phyloP scores from a whole-genome alignment of 2,113 vertebrate genomes.

The Pyrgilauda ruficollis region DNA sequence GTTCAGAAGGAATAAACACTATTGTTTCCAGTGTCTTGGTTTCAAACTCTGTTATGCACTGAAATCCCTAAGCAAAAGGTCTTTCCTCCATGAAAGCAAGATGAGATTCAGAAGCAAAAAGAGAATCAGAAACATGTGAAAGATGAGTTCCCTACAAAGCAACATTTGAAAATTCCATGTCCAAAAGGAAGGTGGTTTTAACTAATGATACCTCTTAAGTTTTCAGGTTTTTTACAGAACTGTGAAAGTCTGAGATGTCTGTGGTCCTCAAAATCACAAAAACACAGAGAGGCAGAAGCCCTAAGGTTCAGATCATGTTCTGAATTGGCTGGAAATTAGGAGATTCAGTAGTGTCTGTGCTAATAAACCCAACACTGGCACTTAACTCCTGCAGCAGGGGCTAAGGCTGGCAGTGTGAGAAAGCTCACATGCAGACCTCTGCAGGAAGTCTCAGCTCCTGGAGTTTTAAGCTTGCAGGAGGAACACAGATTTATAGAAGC shows the following conservation, averaged over 20 bases:
- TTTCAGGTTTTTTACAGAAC: fast-evolving
- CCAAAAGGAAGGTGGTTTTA: neutral
- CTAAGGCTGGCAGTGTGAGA: neutral
- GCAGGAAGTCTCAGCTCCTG: neutral
- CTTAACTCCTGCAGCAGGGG: neutral
- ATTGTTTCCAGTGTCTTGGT: neutral
- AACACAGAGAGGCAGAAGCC: neutral
- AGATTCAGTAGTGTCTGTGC: neutral
- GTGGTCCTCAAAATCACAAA: neutral
- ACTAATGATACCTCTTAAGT: neutral
- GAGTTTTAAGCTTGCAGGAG: neutral
- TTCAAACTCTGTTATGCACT: neutral
- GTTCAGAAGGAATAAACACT: neutral
- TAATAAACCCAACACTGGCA: neutral
- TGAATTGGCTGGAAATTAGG: neutral
- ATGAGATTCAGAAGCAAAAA: neutral
- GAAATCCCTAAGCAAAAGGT: neutral
- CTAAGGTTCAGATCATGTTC: neutral
- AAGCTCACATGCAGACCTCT: neutral
- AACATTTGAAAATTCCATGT: neutral
- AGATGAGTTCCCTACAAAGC: neutral
- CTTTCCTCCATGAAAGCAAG: neutral
- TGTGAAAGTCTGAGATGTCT: neutral
- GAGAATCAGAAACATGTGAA: neutral
- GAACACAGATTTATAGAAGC: neutral